Base-by-base conservation (phyloP, 2,888 invertebrate genomes). In the Hypercompe scribonia region DNA sequence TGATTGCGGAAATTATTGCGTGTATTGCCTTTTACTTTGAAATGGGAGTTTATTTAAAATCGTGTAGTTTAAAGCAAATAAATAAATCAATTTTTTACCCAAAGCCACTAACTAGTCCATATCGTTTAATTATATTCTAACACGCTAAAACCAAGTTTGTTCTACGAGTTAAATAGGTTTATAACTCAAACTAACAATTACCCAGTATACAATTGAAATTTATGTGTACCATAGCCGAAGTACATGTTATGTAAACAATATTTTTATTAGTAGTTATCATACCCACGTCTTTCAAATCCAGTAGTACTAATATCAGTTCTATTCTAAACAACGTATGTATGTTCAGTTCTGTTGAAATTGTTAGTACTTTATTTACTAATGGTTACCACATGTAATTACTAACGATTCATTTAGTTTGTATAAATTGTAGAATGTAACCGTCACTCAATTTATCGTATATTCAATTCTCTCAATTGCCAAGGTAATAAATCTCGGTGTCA, bases 41-140 rank as follows among this genome's bases (percentile, higher is more conserved):
- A 77, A 76, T 72, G 69, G 46, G 65, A 69, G 66, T 63, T 69
- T 68, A 71, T 75, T 79, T 76, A 71, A 81, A 83, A 81, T 76
- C 77, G 34, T 61, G 71, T 71, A 78, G 68, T 72, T 77, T 77
- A 72, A 77, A 78, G 77, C 78, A 78, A 78, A 77, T 76, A 58
- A 75, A 82, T 72, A 65, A 68, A 81, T 78, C 77, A 78, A 72
- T 81, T 79, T 81, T 84, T 81, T 83, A 73, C 76, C 73, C 71
- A 78, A 82, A 79, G 70, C 75, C 73, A 76, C 72, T 74, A 71
- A 76, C 72, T 74, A 71, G 67, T 24, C 72, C 77, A 77, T 82
- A 81, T 78, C 72, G 79, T 76, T 72, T 83, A 79, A 84, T 84
- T 84, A 78, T 78, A 75, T 78, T 78, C 36, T 75, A 79, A 78